Evolutionary conservation across 2,113 vertebrate species (phyloP).

Genomic region (Arizona elegans): DNA sequence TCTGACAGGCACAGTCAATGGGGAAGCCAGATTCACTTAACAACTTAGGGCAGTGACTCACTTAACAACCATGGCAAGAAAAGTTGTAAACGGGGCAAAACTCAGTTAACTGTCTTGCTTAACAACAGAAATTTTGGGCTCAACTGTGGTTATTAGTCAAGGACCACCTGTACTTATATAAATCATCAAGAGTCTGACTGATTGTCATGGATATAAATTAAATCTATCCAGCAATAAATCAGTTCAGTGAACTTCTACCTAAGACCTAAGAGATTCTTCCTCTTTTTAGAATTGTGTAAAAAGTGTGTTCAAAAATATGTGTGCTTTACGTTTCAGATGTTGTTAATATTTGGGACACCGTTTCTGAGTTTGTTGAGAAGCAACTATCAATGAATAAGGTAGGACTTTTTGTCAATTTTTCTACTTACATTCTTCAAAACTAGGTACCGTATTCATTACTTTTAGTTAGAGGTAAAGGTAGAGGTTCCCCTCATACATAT

Average conservation of each 20-base stretch:
- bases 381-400: slow-evolving; percentile 76
- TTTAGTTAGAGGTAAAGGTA: background rate
- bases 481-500: too few relatives aligned
- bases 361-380: slow-evolving; percentile 71
- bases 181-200: background rate
- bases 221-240: background rate
- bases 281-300: background rate
- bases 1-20: too few relatives aligned
- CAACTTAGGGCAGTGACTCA: too few relatives aligned
- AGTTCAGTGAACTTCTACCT: background rate
- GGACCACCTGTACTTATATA: background rate
- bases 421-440: background rate
- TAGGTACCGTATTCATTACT: background rate
- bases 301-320: background rate
- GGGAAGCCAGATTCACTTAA: too few relatives aligned
- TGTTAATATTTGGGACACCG: slow-evolving; percentile 70
- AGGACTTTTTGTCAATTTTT: slow-evolving; percentile 3
- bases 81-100: too few relatives aligned
- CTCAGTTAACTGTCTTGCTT: background rate
- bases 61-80: too few relatives aligned
- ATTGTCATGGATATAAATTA: background rate
- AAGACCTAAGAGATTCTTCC: background rate
- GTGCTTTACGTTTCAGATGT: slow-evolving; percentile 70
- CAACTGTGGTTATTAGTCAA: background rate
- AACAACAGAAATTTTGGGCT: background rate